Evolutionary conservation across 1,140 invertebrate genomes (phyloP).

Genomic region (Nephila pilipes): DNA sequence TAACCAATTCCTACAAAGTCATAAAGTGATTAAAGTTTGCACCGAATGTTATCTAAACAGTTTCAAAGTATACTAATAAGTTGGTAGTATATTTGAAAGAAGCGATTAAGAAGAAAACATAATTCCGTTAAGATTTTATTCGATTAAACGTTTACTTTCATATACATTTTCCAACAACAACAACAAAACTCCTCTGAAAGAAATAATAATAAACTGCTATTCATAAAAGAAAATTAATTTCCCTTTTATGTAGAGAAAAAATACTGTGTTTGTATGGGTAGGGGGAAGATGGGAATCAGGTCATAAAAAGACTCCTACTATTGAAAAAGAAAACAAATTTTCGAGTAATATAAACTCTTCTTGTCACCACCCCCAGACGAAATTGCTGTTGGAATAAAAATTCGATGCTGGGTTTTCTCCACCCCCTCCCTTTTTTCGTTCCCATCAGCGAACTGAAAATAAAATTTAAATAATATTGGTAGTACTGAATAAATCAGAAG

Average conservation of each 20-base stretch:
- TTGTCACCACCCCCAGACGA: constrained; percentile 5
- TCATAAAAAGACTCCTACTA: constrained; percentile 26
- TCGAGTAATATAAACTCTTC: constrained; percentile 67
- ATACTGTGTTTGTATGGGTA: background rate
- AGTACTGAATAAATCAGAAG: constrained; percentile 71
- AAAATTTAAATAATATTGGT: constrained; percentile 76
- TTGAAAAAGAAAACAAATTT: constrained; percentile 66
- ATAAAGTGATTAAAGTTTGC: too few species aligned
- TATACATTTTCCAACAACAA: background rate
- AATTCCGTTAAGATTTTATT: background rate
- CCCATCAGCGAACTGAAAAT: constrained; percentile 62
- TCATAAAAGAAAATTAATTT: constrained; percentile 42
- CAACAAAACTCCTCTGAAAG: background rate
- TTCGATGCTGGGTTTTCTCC: background rate
- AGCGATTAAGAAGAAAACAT: background rate
- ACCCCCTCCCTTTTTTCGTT: background rate
- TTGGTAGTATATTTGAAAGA: background rate
- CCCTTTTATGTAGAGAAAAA: constrained; percentile 1
- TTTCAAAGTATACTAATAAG: too few species aligned
- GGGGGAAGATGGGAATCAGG: background rate
- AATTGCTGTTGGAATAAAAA: constrained; percentile 61
- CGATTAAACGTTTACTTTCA: background rate
- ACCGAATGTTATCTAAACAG: too few species aligned
- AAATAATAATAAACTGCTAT: background rate
- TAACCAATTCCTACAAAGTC: too few species aligned